Evolutionary conservation across 2,888 invertebrate genomes (phyloP).

Genomic region (Teinopalpus imperialis): DNA sequence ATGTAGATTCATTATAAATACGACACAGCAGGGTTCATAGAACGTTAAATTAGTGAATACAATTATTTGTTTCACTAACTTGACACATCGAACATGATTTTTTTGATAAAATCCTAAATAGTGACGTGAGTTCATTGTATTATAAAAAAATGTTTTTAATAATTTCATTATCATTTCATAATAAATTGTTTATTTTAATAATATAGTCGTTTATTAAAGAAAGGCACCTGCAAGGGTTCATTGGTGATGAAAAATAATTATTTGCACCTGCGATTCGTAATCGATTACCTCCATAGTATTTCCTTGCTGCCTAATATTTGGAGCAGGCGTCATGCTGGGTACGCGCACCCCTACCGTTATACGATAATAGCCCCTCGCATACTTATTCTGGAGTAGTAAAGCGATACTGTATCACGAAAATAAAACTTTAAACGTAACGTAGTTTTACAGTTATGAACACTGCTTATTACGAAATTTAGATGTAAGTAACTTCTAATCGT

Average conservation of each 20-base stretch:
- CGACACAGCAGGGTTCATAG: too few species aligned
- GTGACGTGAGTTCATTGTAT: not conserved
- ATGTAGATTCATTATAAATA: too few species aligned
- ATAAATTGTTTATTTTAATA: slow-evolving; percentile 24
- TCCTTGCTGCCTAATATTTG: slow-evolving; percentile 43
- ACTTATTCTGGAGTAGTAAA: slow-evolving; percentile 12
- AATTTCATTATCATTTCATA: slow-evolving; percentile 23
- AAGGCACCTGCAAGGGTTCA: slow-evolving; percentile 14
- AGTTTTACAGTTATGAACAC: too few species aligned
- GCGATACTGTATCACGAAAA: slow-evolving; percentile 2
- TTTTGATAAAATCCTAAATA: too few species aligned
- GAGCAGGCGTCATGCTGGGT: slow-evolving; percentile 60
- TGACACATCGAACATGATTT: too few species aligned
- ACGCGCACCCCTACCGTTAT: slow-evolving; percentile 56
- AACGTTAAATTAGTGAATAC: too few species aligned
- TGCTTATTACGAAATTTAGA: too few species aligned
- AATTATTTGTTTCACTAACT: too few species aligned
- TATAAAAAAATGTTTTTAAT: not conserved
- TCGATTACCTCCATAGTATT: slow-evolving; percentile 54
- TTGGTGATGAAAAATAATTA: slow-evolving; percentile 41
- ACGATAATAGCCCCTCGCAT: slow-evolving; percentile 5
- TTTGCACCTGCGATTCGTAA: slow-evolving; percentile 75
- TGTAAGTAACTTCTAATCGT: too few species aligned
- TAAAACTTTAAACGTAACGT: too few species aligned
- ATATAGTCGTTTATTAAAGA: not conserved